Base-by-base conservation (phyloP, 2,113 vertebrate genomes). In the Sebastes fasciatus region DNA sequence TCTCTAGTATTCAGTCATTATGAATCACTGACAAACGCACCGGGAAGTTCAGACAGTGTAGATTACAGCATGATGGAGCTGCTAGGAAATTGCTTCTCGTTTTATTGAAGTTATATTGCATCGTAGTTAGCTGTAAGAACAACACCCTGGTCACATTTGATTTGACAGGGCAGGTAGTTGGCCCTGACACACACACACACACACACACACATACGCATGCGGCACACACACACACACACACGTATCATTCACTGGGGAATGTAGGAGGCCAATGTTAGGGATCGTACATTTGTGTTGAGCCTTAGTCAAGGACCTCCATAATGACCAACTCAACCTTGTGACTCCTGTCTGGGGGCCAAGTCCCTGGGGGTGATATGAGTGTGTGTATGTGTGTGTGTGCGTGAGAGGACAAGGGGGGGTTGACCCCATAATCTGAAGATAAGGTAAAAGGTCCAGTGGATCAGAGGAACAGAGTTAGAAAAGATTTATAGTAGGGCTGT, bases 311-410 rank as follows among this genome's bases (percentile, higher is more conserved):
- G 90, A 91, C 90, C 91, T 79, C 82, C 61, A 89, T 94, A 94
- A 94, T 91, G 90, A 94, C 89, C 90, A 91, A 84, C 78, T 93
- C 92, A 92, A 94, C 92, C 94, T 93, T 93, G 87, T 91, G 93
- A 94, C 91, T 93, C 86, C 86, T 89, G 86, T 88, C 91, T 90
- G 91, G 88, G 83, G 87, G 80, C 84, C 57, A 12, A 70, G 72
- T 90, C 92, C 89, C 91, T 77, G 8, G 90, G 87, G 92, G 74
- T 78, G 78, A 63, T 49, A 52, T 40, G 66, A 58, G 85, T 46
- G 13, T 60, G 78, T 60, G 79, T 73, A 42, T 43, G 86, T 26
- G 43, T 62, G 51, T 65, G 54, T 79, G 26, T 26, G 60, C 71
- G 34, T 42, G 79, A 16, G 70, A 13, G n/a, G 16, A 55, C 52